phyloP scores from a whole-genome alignment of 1,140 invertebrate species.

The Cepaea nemoralis region DNA sequence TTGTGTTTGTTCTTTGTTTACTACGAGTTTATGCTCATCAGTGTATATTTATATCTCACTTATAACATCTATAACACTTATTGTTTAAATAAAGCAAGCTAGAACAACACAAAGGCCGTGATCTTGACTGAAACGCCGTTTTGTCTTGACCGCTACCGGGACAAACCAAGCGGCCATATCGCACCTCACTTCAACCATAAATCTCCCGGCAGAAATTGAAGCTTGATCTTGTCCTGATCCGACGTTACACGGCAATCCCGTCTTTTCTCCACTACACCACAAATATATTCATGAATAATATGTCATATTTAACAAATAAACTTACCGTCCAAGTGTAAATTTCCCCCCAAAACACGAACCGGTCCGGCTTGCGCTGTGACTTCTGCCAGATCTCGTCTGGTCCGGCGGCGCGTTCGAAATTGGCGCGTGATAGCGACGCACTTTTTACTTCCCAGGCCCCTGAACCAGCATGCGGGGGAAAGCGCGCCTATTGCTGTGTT shows the following conservation, averaged over 20 bases:
- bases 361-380: slow-evolving; percentile 19
- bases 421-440: slow-evolving; percentile 67
- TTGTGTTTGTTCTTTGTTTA: too few species aligned
- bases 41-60: too few species aligned
- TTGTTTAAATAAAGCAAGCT: too few species aligned
- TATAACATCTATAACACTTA: too few species aligned
- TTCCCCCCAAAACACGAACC: too few species aligned
- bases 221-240: not conserved
- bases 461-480: slow-evolving; percentile 42
- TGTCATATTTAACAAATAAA: not conserved
- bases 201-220: too few species aligned
- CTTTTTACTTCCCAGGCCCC: slow-evolving; percentile 45
- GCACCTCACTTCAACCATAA: not conserved
- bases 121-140: too few species aligned
- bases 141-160: not conserved
- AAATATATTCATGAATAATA: not conserved
- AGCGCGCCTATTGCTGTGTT: slow-evolving; percentile 23
- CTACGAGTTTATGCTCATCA: too few species aligned
- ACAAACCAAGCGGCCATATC: not conserved
- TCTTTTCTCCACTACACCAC: not conserved
- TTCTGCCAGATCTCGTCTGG: slow-evolving; percentile 43
- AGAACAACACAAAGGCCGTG: too few species aligned
- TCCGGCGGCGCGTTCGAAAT: slow-evolving; percentile 61
- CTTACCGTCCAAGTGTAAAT: not conserved
- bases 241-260: not conserved